Evolutionary conservation across 2,888 invertebrate species (phyloP).

Genomic region (Cremastinae sp.): DNA sequence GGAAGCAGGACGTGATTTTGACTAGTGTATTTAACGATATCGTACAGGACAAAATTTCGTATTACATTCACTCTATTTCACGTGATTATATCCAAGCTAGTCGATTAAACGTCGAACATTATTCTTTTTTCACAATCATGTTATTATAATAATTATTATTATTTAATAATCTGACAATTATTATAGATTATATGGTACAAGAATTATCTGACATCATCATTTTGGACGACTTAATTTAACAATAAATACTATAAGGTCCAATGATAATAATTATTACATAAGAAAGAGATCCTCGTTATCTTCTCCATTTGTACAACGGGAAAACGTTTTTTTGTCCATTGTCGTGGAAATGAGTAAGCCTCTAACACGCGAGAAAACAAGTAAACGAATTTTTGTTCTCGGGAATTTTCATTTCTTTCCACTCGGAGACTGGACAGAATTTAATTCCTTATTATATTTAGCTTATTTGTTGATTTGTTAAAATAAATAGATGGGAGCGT

Average conservation of each 20-base stretch:
- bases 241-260: constrained; percentile 59
- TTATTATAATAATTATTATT: neutral
- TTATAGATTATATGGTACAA: constrained; percentile 48
- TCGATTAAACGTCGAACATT: constrained; percentile 47
- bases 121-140: neutral
- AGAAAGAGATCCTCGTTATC: constrained; percentile 18
- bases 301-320: neutral
- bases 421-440: no score
- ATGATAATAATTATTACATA: constrained; percentile 47
- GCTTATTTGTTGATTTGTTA: no score
- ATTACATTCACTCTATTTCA: constrained; percentile 55
- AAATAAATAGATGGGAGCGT: constrained; percentile 50
- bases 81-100: constrained; percentile 45
- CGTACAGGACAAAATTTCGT: constrained; percentile 72
- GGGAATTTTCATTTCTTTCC: no score
- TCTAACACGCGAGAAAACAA: no score
- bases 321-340: no score
- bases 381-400: no score
- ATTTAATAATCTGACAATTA: constrained; percentile 16
- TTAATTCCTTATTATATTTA: no score
- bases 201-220: constrained; percentile 31
- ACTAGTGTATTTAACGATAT: constrained; percentile 77
- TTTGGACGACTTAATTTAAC: constrained; percentile 29
- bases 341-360: no score
- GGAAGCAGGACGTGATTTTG: constrained; percentile 66